Conservation (phyloP, 92 coral and sea anemone genomes). For the Umimayanthus chanpuru region DNA sequence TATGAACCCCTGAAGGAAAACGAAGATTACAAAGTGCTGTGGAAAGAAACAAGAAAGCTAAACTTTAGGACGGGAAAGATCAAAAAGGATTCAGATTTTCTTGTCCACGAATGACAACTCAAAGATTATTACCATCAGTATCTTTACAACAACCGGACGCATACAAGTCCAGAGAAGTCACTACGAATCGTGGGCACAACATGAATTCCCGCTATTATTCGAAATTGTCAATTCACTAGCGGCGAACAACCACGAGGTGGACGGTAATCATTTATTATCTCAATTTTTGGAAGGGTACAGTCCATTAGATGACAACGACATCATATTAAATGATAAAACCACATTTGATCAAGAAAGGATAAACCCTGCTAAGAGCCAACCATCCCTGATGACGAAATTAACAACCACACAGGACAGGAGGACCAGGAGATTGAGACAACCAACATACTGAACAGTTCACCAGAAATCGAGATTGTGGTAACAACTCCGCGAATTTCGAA, state of each 20-base stretch:
- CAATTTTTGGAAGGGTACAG: neutral
- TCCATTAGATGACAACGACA: neutral
- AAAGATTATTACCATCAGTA: neutral
- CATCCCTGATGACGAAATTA: too few relatives aligned
- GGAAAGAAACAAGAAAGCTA: neutral
- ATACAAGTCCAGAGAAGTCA: neutral
- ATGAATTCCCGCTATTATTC: neutral
- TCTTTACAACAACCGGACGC: neutral
- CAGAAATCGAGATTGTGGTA: neutral
- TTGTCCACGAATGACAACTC: neutral
- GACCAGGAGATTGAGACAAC: too few relatives aligned
- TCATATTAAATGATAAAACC: neutral
- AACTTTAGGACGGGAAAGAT: neutral
- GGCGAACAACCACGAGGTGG: neutral
- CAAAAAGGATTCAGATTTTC: neutral
- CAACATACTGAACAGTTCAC: neutral
- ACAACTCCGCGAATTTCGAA: neutral
- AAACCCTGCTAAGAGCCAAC: neutral
- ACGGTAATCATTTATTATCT: neutral
- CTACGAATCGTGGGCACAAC: neutral
- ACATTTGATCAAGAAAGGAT: neutral
- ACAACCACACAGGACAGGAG: neutral
- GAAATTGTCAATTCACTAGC: neutral
- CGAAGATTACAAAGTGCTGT: neutral
- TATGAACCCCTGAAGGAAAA: neutral